Percentiles rank a stretch among this genome's conserved stretches.
phyloP scores from a whole-genome alignment of 2,797 vertebrate genomes.

The Selene dorsalis region DNA sequence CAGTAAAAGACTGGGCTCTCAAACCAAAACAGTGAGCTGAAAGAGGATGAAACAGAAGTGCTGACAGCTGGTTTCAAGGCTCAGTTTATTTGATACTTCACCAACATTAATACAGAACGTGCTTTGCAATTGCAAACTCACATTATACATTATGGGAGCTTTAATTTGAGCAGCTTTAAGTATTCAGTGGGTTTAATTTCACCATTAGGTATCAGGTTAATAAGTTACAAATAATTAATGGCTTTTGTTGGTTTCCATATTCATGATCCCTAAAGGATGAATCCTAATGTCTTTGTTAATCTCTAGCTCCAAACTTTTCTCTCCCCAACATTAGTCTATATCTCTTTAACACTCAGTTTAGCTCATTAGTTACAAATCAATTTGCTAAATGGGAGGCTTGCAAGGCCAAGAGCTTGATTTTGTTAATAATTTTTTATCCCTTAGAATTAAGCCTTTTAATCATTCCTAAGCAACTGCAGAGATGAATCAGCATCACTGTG shows the following conservation, averaged over 20 bases:
- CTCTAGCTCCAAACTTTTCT: not conserved
- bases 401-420: not conserved
- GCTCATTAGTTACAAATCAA: not conserved
- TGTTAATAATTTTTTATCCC: not conserved
- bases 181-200: not conserved
- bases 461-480: not conserved
- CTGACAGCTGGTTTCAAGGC: too few relatives aligned
- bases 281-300: not conserved
- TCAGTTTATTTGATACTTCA: too few relatives aligned
- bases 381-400: not conserved
- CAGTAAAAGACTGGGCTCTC: too few relatives aligned
- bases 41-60: too few relatives aligned
- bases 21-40: too few relatives aligned
- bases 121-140: too few relatives aligned
- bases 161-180: not conserved
- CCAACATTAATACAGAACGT: too few relatives aligned
- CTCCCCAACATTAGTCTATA: not conserved
- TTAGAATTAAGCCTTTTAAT: not conserved
- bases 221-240: not conserved
- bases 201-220: not conserved
- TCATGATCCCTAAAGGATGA: not conserved
- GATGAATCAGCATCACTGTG: conserved; percentile 3
- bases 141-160: too few relatives aligned
- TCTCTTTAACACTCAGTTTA: not conserved
- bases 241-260: not conserved